Conservation (phyloP, 2,113 vertebrate species). For the Trematomus loennbergii region DNA sequence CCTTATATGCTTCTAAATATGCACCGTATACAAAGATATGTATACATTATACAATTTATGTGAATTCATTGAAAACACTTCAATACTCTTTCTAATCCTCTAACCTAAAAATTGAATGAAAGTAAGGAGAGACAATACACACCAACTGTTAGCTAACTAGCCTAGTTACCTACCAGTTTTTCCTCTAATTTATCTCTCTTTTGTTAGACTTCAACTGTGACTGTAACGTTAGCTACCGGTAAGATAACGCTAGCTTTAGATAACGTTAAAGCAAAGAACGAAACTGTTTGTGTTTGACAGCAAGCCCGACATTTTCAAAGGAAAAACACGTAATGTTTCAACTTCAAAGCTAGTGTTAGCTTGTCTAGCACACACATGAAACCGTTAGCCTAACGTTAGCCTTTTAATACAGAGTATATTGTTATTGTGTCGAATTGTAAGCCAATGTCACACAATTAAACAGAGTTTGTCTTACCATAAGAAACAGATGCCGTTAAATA, state of each 20-base stretch:
- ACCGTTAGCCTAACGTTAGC: background rate
- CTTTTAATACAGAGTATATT: background rate
- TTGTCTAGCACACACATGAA: background rate
- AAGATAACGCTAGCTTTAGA: background rate
- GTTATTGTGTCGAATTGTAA: background rate
- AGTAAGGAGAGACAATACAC: background rate
- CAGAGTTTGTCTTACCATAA: slow-evolving; percentile 43
- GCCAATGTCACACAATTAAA: background rate
- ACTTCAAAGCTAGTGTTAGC: background rate
- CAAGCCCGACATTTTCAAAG: background rate
- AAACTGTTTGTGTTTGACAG: background rate
- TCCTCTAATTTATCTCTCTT: background rate
- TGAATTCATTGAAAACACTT: no score
- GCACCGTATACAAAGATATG: no score
- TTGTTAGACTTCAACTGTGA: no score
- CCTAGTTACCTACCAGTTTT: no score
- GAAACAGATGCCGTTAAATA: background rate
- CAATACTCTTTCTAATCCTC: no score
- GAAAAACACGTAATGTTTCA: background rate
- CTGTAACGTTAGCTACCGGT: background rate
- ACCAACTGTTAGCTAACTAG: no score
- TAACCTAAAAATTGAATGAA: background rate
- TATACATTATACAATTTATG: no score
- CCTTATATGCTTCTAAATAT: no score
- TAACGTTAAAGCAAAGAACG: background rate